Evolutionary conservation across 2,113 vertebrate genomes (phyloP).

Genomic region (Rhea americana): DNA sequence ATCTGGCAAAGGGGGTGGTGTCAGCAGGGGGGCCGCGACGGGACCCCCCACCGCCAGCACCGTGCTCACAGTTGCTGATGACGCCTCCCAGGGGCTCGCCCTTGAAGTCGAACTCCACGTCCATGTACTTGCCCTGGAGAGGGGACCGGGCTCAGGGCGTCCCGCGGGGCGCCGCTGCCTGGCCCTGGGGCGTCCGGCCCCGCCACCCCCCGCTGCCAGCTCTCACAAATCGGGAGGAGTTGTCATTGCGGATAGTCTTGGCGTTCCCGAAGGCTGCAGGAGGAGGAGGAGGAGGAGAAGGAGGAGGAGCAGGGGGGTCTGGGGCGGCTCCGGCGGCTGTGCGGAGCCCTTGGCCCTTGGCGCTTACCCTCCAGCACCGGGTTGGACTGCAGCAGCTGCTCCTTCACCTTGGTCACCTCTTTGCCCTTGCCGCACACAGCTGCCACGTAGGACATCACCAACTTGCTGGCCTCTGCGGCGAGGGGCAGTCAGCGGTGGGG

Average conservation of each 20-base stretch:
- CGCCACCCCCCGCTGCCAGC: fast-evolving
- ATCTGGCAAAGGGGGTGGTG: conserved; percentile 50
- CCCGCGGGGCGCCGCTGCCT: fast-evolving
- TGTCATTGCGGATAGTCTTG: conserved; percentile 81
- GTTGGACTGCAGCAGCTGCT: conserved; percentile 83
- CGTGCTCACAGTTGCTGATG: conserved; percentile 82
- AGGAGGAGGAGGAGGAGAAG: too few relatives aligned
- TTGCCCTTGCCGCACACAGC: conserved; percentile 79
- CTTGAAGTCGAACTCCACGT: conserved; percentile 85
- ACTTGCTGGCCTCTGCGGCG: conserved; percentile 79
- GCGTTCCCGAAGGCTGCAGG: conserved; percentile 79
- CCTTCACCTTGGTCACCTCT: conserved; percentile 83
- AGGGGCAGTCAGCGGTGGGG: background rate
- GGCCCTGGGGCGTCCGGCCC: fast-evolving
- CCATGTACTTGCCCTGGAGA: conserved; percentile 84
- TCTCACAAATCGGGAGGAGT: conserved; percentile 84
- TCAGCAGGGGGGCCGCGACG: fast-evolving
- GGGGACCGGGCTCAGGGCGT: background rate
- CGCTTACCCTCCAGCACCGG: conserved; percentile 81
- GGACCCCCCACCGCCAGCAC: too few relatives aligned
- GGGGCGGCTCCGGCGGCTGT: background rate
- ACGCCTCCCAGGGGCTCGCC: conserved; percentile 81
- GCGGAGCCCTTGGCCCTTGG: too few relatives aligned
- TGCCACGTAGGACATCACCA: conserved; percentile 84
- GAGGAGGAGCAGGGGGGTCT: too few relatives aligned